Evolutionary conservation across 2,797 vertebrate species (phyloP), one percentile per base, ranked within the genome.

Genomic region (Cichlasoma orientale): DNA sequence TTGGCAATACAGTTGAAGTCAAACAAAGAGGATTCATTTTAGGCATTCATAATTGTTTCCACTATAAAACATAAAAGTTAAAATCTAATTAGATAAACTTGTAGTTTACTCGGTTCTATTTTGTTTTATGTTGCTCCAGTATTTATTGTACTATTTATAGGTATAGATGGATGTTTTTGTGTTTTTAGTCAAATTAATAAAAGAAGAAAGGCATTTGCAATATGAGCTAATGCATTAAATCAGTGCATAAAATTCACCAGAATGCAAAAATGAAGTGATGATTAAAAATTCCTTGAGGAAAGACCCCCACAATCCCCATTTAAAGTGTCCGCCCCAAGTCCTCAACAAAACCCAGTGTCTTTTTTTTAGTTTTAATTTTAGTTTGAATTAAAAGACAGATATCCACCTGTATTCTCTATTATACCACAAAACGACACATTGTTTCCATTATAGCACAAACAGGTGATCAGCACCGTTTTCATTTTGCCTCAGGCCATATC

Each of bases 181-280:
- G 5, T 63, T 63, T 25, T 21, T 63, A 63, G 36, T 63, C 4
- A 63, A 44, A 63, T 63, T 44, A 38, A 38, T 4, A 41, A 41
- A 38, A 41, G 7, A 38, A 11, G 10, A 44, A 44, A 63, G 0
- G 0, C 36, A 38, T 44, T 25, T 63, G 41, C 23, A 44, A 38
- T 18, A 7, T 11, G 44, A 66, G 38, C 5, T 66, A 66, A 16
- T 18, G 23, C 59, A 44, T n/a, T n/a, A n/a, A n/a, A n/a, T n/a
- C n/a, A n/a, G n/a, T 13, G 38, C 11, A 41, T 3, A 23, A 25
- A 44, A 9, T 27, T 2, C 3, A 3, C 38, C 38, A 66, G 14
- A 66, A 25, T 63, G 59, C 59, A 41, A 44, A 5, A 25, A 13
- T 41, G 38, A 41, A 41, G 38, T 41, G 10, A 36, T 36, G 31